Evolutionary conservation across 1,140 invertebrate genomes (phyloP), one percentile per base, ranked within the genome.

Genomic region (Anoplophora glabripennis): DNA sequence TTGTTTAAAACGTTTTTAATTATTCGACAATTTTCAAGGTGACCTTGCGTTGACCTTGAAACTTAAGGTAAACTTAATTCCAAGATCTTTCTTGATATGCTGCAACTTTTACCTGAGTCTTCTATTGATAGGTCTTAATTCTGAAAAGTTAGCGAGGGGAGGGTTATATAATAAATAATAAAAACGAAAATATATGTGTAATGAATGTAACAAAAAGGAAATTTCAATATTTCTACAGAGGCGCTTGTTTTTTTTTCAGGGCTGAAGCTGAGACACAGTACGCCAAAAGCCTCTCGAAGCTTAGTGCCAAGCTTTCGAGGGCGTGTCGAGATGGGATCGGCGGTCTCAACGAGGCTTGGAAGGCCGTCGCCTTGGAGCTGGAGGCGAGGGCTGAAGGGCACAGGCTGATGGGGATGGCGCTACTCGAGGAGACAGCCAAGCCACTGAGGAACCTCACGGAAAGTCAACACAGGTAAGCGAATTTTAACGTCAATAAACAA

Each of bases 181-280:
- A n/a, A n/a, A n/a, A n/a, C n/a, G n/a, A n/a, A n/a, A n/a, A n/a
- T n/a, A n/a, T n/a, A n/a, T n/a, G n/a, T n/a, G n/a, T n/a, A n/a
- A n/a, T n/a, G n/a, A n/a, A n/a, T n/a, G n/a, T n/a, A n/a, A n/a
- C n/a, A n/a, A n/a, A n/a, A n/a, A n/a, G n/a, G n/a, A n/a, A n/a
- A n/a, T n/a, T n/a, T n/a, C n/a, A n/a, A n/a, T n/a, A n/a, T n/a
- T n/a, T n/a, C n/a, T n/a, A n/a, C n/a, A n/a, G n/a, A n/a, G n/a
- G n/a, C n/a, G 5, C 21, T 28, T 28, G 21, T 37, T 8, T 46
- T 14, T 7, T 38, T 79, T 83, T 53, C 77, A 92, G 91, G 80
- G 88, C 93, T 51, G 93, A 97, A 73, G 81, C 92, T 55, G 93
- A 97, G 79, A 83, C 86, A 10, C 86, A 86, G 63, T 97, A 96